phyloP scores from a whole-genome alignment of 2,113 vertebrate genomes.

The Pantherophis guttatus region DNA sequence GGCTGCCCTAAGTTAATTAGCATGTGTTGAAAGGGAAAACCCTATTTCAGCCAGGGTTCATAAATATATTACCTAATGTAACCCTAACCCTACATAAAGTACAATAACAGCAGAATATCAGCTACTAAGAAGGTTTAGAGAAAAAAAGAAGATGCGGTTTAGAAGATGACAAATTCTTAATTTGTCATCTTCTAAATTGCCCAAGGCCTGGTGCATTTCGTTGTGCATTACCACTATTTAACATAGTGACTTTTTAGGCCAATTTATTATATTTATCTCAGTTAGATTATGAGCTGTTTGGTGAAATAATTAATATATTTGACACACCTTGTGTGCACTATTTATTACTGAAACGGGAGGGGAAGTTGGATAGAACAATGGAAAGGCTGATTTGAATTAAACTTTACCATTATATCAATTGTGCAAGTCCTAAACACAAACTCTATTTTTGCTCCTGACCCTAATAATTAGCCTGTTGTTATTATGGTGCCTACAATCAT shows the following conservation, averaged over 20 bases:
- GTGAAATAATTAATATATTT: neutral
- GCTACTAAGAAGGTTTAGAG: neutral
- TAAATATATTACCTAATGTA: neutral
- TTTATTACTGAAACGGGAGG: neutral
- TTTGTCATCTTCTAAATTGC: neutral
- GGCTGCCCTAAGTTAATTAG: neutral
- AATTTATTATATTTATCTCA: neutral
- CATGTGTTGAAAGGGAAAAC: neutral
- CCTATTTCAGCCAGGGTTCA: neutral
- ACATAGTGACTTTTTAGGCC: neutral
- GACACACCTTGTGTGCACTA: neutral
- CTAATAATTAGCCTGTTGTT: neutral
- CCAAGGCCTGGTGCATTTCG: neutral
- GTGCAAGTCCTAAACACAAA: neutral
- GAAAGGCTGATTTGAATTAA: neutral
- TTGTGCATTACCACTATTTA: neutral
- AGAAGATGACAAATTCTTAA: neutral
- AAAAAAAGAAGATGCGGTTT: neutral
- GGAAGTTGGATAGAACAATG: neutral
- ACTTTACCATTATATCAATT: neutral
- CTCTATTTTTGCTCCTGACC: neutral
- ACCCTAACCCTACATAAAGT: neutral
- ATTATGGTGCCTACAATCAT: neutral
- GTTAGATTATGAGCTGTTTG: neutral
- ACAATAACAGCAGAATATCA: neutral